A percentile compares a stretch with the other conserved stretches of the same genome.
Conservation (phyloP, 2,888 invertebrate genomes). For the Camponotus fellah region DNA sequence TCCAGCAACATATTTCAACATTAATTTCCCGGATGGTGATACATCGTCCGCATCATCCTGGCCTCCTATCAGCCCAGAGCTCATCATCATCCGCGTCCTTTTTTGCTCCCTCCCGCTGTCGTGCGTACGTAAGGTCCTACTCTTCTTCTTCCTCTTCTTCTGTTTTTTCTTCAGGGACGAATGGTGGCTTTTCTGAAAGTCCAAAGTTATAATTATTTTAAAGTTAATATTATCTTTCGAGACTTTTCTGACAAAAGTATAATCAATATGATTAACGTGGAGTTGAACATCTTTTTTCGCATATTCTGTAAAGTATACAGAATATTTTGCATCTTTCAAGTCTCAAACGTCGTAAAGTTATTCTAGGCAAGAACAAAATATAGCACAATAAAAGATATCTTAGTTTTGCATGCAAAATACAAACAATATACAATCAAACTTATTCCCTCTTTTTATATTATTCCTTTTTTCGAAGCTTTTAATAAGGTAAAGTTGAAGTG, state of each 20-base stretch:
- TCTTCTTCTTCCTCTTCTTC: conserved; percentile 38
- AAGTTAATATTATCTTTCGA: not conserved
- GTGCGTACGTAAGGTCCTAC: conserved; percentile 27
- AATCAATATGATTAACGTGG: not conserved
- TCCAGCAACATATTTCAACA: conserved; percentile 79
- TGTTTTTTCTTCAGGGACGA: conserved; percentile 30
- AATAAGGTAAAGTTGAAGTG: not conserved
- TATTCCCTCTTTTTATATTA: not conserved
- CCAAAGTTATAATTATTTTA: not conserved
- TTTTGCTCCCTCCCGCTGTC: conserved; percentile 50
- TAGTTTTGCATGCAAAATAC: not conserved
- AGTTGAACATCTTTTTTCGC: not conserved
- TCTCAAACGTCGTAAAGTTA: not conserved
- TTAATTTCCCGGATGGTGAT: conserved; percentile 83
- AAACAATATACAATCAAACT: not conserved
- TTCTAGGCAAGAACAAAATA: not conserved
- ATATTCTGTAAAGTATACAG: not conserved
- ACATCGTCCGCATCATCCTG: conserved; percentile 78
- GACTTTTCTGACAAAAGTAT: not conserved
- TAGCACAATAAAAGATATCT: not conserved
- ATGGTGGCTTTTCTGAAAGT: not conserved
- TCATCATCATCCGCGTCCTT: conserved; percentile 74
- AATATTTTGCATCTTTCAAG: not conserved
- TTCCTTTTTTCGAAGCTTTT: not conserved
- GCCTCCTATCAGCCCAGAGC: conserved; percentile 75